Evolutionary conservation across 2,888 invertebrate species (phyloP).

Genomic region (Chrysomela aeneicollis): DNA sequence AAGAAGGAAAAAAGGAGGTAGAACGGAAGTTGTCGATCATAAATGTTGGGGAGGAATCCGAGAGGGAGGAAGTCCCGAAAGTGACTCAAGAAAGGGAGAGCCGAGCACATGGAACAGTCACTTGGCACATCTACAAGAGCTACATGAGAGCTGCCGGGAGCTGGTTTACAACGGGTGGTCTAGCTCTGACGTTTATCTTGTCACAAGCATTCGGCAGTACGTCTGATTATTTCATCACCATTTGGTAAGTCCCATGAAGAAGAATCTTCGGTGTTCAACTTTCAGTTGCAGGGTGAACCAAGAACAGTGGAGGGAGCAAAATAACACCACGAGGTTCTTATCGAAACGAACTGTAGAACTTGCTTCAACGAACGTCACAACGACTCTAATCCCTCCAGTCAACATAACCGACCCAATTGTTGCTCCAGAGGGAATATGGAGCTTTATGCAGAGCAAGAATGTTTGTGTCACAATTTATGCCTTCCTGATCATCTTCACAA

Average conservation of each 20-base stretch:
- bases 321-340: slow-evolving; percentile 56
- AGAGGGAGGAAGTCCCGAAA: slow-evolving; percentile 29
- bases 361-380: background rate
- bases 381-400: background rate
- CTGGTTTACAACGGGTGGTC: slow-evolving; percentile 55
- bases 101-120: slow-evolving; percentile 67
- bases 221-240: slow-evolving; percentile 81
- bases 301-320: slow-evolving; percentile 65
- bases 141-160: slow-evolving; percentile 80
- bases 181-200: slow-evolving; percentile 62
- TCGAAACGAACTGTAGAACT: background rate
- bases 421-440: slow-evolving; percentile 3
- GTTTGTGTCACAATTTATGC: slow-evolving; percentile 57
- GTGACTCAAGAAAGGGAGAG: slow-evolving; percentile 65
- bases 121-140: slow-evolving; percentile 67
- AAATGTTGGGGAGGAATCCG: slow-evolving; percentile 44
- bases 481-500: slow-evolving; percentile 47
- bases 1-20: slow-evolving; percentile 34
- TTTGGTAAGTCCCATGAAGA: slow-evolving; percentile 67
- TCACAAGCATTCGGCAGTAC: slow-evolving; percentile 68
- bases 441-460: slow-evolving; percentile 23
- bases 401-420: background rate
- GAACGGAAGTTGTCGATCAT: slow-evolving; percentile 60
- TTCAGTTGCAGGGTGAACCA: slow-evolving; percentile 41
- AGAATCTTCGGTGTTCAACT: background rate